A percentile compares a stretch with the other conserved stretches of the same genome.
These are phyloP conservation scores for Phyllotreta cruciferae DNA, from an alignment of 2,888 invertebrate species.

Conservation along the genomic window DNA sequence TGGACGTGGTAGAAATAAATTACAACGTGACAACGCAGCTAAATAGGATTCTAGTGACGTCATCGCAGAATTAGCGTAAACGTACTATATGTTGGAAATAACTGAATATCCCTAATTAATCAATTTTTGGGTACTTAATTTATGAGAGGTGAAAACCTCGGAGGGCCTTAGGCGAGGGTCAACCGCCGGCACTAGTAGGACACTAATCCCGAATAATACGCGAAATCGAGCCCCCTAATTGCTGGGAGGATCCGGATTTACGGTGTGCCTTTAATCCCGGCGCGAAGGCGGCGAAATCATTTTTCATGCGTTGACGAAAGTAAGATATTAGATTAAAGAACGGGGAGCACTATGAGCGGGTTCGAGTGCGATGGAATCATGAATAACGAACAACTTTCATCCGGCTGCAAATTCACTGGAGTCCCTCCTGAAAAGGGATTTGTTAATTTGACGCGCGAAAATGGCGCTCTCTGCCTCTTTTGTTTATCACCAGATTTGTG, in stretches of 20 bases:
- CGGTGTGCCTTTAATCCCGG: conserved; percentile 13
- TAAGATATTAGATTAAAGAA: conserved; percentile 9
- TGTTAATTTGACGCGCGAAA: not conserved
- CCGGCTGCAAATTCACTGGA: not conserved
- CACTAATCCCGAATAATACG: conserved; percentile 15
- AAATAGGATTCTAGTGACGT: no score
- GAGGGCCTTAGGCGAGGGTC: not conserved
- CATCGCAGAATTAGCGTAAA: no score
- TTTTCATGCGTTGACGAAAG: conserved; percentile 16
- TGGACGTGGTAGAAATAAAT: no score
- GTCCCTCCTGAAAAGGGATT: not conserved
- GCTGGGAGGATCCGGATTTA: conserved; percentile 14
- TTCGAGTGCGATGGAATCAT: conserved; percentile 1
- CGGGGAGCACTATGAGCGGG: conserved; percentile 6
- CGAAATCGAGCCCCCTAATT: conserved; percentile 16
- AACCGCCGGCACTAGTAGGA: conserved; percentile 4
- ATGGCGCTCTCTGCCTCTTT: no score
- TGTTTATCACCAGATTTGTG: no score
- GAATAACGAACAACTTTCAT: conserved; percentile 3
- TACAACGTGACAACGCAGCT: no score
- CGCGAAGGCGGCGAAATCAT: conserved; percentile 16
- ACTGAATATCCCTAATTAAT: no score
- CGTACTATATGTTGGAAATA: no score
- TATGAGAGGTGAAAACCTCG: no score
- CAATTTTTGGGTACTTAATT: no score